Conservation (phyloP, 2,113 vertebrate genomes). For the Tychaedon coryphoeus region DNA sequence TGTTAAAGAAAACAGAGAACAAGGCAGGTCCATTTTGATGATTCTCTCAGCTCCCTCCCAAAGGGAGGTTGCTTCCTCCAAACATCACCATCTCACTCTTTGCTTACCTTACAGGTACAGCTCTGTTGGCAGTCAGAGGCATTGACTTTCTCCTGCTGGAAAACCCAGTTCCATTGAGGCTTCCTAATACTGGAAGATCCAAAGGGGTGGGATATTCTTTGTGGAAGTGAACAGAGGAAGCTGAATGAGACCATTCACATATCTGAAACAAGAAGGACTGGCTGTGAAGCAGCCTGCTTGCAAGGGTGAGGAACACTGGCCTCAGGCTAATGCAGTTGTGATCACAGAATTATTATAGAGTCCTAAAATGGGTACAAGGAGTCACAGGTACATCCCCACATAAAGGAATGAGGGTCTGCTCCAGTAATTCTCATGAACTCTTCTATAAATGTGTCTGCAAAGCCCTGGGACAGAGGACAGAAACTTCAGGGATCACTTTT, state of each 20-base stretch:
- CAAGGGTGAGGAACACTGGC: background rate
- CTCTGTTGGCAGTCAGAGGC: background rate
- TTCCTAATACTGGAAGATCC: background rate
- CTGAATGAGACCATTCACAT: background rate
- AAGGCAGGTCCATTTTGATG: background rate
- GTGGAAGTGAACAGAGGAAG: background rate
- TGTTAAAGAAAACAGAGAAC: background rate
- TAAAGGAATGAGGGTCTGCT: background rate
- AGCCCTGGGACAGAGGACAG: background rate
- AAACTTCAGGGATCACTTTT: background rate
- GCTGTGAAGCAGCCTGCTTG: background rate
- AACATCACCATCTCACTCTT: background rate
- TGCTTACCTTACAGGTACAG: background rate
- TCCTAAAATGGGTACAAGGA: background rate
- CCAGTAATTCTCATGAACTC: background rate
- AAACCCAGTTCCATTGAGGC: background rate
- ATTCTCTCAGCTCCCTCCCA: background rate
- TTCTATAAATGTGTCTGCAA: background rate
- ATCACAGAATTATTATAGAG: background rate
- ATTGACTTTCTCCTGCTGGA: background rate
- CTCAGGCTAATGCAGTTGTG: background rate
- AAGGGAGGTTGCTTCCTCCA: background rate
- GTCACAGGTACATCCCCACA: rapidly evolving
- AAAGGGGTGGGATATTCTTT: background rate
- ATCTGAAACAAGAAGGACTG: background rate